phyloP scores from a whole-genome alignment of 2,113 vertebrate genomes.

The Peromyscus maniculatus region DNA sequence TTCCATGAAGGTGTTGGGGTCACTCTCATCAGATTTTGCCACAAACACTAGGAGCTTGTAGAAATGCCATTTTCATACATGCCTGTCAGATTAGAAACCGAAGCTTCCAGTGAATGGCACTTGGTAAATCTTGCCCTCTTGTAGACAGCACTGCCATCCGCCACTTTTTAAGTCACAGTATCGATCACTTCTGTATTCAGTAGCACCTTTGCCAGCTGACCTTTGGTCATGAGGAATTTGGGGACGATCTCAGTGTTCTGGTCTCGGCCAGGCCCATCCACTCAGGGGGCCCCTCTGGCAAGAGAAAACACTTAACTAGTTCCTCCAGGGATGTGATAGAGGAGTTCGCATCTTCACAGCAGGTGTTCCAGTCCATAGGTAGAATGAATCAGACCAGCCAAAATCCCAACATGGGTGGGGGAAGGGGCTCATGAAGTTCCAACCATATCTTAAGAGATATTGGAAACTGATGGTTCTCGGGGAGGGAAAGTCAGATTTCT shows the following conservation, averaged over 20 bases:
- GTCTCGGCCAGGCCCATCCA: constrained; percentile 94
- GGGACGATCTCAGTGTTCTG: constrained; percentile 96
- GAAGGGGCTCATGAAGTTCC: not conserved
- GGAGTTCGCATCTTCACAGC: constrained; percentile 94
- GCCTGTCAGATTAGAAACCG: constrained; percentile 95
- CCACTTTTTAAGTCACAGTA: constrained; percentile 97
- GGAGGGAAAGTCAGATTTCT: not conserved
- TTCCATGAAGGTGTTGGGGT: constrained; percentile 93
- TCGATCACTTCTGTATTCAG: constrained; percentile 94
- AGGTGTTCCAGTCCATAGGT: not conserved
- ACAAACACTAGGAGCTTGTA: constrained; percentile 95
- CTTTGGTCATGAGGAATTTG: constrained; percentile 97
- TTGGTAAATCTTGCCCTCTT: constrained; percentile 96
- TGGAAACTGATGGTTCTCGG: not conserved
- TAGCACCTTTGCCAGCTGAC: constrained; percentile 95
- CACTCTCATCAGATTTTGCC: constrained; percentile 94
- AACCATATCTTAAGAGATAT: not conserved
- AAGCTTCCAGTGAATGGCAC: constrained; percentile 94
- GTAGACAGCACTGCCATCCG: constrained; percentile 95
- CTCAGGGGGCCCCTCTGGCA: constrained; percentile 90
- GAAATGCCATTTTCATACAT: constrained; percentile 95
- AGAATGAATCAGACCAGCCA: not conserved
- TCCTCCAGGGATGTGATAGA: constrained; percentile 95
- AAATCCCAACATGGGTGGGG: not conserved
- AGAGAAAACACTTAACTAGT: constrained; percentile 93